A percentile compares a stretch with the other conserved stretches of the same genome.
These are phyloP conservation scores for Leucophenga montana DNA, from an alignment of 2,888 invertebrate species.

Conservation along the genomic window DNA sequence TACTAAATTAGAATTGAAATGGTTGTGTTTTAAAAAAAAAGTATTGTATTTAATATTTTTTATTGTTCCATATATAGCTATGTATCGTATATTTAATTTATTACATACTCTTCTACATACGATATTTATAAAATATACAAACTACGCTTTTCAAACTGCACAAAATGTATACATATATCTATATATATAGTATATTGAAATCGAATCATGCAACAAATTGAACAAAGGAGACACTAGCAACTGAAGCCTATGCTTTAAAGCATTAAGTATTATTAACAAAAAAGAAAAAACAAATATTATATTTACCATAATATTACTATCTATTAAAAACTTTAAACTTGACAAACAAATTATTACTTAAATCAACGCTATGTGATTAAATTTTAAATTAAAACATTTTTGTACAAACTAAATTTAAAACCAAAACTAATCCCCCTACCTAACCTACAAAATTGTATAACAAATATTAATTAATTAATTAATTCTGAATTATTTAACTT, in stretches of 20 bases:
- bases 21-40: conserved; percentile 27
- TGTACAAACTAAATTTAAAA: conserved; percentile 21
- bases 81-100: conserved; percentile 1
- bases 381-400: conserved; percentile 54
- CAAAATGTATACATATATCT: conserved; percentile 5
- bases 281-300: conserved; percentile 24
- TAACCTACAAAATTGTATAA: conserved; percentile 25
- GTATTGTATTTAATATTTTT: conserved; percentile 13
- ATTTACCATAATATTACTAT: neutral
- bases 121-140: conserved; percentile 7
- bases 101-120: neutral
- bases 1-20: conserved; percentile 2
- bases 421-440: conserved; percentile 27
- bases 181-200: neutral
- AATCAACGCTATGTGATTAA: conserved; percentile 54
- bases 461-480: conserved; percentile 25
- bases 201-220: conserved; percentile 26
- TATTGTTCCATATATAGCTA: neutral
- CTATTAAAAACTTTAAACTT: conserved; percentile 11
- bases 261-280: conserved; percentile 42
- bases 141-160: conserved; percentile 25
- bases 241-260: conserved; percentile 42
- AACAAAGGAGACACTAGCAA: conserved; percentile 40
- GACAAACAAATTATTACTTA: conserved; percentile 40
- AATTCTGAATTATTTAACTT: conserved; percentile 15